These are phyloP conservation scores for Patella depressa DNA, from an alignment of 2,888 invertebrate species.

Conservation along the genomic window DNA sequence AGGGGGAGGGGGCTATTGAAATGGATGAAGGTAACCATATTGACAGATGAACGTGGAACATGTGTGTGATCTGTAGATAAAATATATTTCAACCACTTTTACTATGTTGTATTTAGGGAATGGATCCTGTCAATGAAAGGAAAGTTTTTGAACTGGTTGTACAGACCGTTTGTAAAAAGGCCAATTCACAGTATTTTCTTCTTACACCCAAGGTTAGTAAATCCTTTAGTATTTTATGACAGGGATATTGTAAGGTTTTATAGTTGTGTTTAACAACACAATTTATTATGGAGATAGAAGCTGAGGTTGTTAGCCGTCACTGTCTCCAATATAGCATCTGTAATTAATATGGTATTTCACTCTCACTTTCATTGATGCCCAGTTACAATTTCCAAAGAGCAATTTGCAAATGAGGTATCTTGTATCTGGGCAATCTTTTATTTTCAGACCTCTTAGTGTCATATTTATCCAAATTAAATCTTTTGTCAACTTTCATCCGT, in stretches of 20 bases:
- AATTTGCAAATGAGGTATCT: no score
- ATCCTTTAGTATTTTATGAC: background rate
- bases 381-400: no score
- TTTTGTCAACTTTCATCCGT: no score
- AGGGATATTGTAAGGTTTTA: no score
- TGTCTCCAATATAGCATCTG: background rate
- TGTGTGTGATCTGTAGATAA: background rate
- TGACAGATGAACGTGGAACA: background rate
- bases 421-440: no score
- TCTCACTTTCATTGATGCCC: no score
- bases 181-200: conserved; percentile 88
- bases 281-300: background rate
- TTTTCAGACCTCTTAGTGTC: no score
- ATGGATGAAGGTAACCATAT: no score
- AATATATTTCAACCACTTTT: background rate
- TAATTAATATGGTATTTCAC: background rate
- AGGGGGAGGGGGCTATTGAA: no score
- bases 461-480: no score
- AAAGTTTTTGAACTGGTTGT: conserved; percentile 70
- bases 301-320: background rate
- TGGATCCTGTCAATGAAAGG: conserved; percentile 70
- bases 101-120: conserved; percentile 55
- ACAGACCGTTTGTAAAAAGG: conserved; percentile 76
- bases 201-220: conserved; percentile 89
- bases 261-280: background rate